Evolutionary conservation across 2,797 vertebrate genomes (phyloP), one percentile per base, ranked within the genome.

Genomic region (Chelonia mydas): DNA sequence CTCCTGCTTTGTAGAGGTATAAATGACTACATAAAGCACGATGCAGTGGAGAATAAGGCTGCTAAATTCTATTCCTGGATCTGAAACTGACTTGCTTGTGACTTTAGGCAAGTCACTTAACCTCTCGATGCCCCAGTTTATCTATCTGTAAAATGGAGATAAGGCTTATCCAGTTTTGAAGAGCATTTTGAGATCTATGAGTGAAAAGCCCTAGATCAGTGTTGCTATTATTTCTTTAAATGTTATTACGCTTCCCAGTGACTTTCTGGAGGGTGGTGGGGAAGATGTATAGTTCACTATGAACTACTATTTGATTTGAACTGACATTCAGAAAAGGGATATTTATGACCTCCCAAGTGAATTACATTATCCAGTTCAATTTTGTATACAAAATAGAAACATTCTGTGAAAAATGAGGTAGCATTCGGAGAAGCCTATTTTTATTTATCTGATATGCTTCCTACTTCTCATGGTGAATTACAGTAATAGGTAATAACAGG

Each of bases 401-500:
- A 88, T 10, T 51, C 23, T n/a, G 84, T 84, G 84, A 90, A 95
- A 97, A 97, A 94, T 55, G 94, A 82, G 54, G 78, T 74, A 95
- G 49, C 81, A 90, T 88, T 94, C 92, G 83, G 91, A 96, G 88
- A 93, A 87, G 33, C 83, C 83, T 82, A 80, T 90, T 65, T 95
- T 96, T 94, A 96, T 94, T 96, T 96, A 92, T 89, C 91, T 96
- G 94, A 94, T 93, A 86, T 53, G 92, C 65, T 96, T 96, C 96
- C 93, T 93, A 91, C 91, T 94, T 95, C 87, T 96, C 78, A 81
- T 33, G 37, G 89, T 96, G 96, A 97, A 96, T 95, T 96, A 96
- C 83, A 33, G 21, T 96, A 95, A 97, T 90, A 97, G 94, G 90
- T 93, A 96, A 94, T 95, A 97, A 96, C 82, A 94, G 94, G 28